Conservation (phyloP, 2,888 invertebrate genomes). For the Drosophila paucipuncta region DNA sequence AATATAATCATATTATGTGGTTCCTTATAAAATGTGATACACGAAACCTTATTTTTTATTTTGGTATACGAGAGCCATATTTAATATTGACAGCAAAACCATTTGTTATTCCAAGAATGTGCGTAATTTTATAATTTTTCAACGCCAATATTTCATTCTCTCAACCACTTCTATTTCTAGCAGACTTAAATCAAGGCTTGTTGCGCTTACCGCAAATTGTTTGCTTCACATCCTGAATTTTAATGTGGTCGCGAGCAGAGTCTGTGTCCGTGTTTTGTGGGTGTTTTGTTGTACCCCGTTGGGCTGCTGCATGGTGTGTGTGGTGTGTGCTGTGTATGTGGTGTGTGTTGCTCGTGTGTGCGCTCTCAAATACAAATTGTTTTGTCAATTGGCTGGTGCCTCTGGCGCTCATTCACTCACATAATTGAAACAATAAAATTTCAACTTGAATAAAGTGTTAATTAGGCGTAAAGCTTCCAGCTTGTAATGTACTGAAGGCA, state of each 20-base stretch:
- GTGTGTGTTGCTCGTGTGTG: slow-evolving; percentile 15
- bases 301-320: slow-evolving; percentile 26
- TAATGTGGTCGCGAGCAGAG: slow-evolving; percentile 58
- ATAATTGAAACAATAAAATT: slow-evolving; percentile 77
- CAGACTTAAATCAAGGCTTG: slow-evolving; percentile 38
- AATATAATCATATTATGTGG: background rate
- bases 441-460: slow-evolving; percentile 73
- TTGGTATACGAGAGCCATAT: background rate
- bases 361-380: slow-evolving; percentile 56
- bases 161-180: background rate
- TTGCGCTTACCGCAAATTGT: slow-evolving; percentile 68
- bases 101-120: background rate
- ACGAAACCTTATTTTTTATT: background rate
- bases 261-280: slow-evolving; percentile 13
- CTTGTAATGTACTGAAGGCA: slow-evolving; percentile 56
- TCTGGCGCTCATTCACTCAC: slow-evolving; percentile 51
- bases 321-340: slow-evolving; percentile 10
- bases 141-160: background rate
- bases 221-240: slow-evolving; percentile 76
- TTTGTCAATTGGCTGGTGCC: slow-evolving; percentile 56
- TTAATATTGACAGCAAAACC: background rate
- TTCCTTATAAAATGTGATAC: background rate
- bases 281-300: slow-evolving; percentile 31
- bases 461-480: slow-evolving; percentile 73
- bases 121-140: background rate